Base-by-base conservation (phyloP, 2,888 invertebrate genomes). In the Ommatoiulus sabulosus region DNA sequence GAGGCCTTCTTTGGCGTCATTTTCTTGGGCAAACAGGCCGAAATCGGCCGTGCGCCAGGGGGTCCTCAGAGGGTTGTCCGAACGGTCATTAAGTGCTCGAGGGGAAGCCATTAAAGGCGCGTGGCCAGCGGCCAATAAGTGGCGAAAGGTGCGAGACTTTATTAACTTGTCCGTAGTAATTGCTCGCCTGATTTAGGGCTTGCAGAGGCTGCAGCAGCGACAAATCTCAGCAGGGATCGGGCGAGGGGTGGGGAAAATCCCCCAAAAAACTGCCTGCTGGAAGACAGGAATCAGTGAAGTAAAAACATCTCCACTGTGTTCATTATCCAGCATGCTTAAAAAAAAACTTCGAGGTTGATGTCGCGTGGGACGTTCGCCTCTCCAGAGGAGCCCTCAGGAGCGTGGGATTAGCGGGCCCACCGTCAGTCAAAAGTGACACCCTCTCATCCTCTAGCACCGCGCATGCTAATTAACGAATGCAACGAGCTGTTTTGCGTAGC, bases 31-130 rank as follows among this genome's bases (percentile, higher is more conserved):
- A 63, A 20, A 63, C 63, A 63, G 63, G 4, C 57, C 12, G 17
- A 57, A 57, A 57, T 57, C 57, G 57, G 12, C n/a, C 20, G 20
- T 20, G n/a, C n/a, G 0, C 63, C 63, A 63, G 63, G 63, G 63
- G 63, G 63, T 63, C 63, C 63, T 48, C 63, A 63, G 63, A 63
- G 63, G 63, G 20, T 63, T 57, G 57, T 57, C 17, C 57, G 57
- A 57, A 15, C 57, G 63, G 15, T 20, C 63, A 20, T 63, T 15
- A 63, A 63, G 63, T 15, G 63, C 63, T 20, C 63, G 20, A 20
- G 63, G 20, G 63, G 63, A 63, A 15, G 20, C 63, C 63, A 63
- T 63, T 63, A 63, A 10, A 20, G 63, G 20, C 63, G 63, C 63
- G 63, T 63, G 63, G 63, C 63, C 63, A 20, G 63, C 20, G 63